Conservation (phyloP, 35 echinoderm and acorn worm genomes). For the Patiria miniata region DNA sequence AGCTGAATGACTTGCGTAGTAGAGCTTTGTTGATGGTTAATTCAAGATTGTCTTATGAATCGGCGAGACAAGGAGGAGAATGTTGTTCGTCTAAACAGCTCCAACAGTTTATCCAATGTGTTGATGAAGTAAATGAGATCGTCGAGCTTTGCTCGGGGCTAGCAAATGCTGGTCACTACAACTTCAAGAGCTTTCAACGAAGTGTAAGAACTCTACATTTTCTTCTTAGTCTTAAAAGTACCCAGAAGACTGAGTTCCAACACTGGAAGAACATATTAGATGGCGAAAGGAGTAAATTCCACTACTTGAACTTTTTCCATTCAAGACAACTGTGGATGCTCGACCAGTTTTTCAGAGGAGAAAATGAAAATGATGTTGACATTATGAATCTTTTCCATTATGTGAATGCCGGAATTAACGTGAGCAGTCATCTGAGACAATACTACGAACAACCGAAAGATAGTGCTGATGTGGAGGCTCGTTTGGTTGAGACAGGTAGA, state of each 20-base stretch:
- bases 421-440: neutral
- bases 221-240: neutral
- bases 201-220: neutral
- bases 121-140: conserved; percentile 40
- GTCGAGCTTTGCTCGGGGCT: conserved; percentile 28
- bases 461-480: neutral
- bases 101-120: conserved; percentile 30
- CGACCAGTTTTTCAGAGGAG: conserved; percentile 35
- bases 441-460: conserved; percentile 8
- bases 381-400: conserved; percentile 20
- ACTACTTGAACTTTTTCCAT: conserved; percentile 49
- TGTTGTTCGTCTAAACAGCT: neutral
- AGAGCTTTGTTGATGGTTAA: conserved; percentile 34
- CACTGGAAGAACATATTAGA: conserved; percentile 27
- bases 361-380: neutral
- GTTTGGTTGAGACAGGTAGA: conserved; percentile 30
- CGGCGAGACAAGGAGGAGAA: neutral
- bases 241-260: neutral
- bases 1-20: conserved; percentile 49
- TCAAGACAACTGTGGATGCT: conserved; percentile 27
- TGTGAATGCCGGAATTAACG: conserved; percentile 9
- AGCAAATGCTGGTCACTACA: conserved; percentile 34
- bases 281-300: neutral
- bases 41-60: neutral
- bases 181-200: conserved; percentile 21